A percentile compares a stretch with the other conserved stretches of the same genome.
phyloP scores from a whole-genome alignment of 2,113 vertebrate genomes.

The Pygoscelis adeliae region DNA sequence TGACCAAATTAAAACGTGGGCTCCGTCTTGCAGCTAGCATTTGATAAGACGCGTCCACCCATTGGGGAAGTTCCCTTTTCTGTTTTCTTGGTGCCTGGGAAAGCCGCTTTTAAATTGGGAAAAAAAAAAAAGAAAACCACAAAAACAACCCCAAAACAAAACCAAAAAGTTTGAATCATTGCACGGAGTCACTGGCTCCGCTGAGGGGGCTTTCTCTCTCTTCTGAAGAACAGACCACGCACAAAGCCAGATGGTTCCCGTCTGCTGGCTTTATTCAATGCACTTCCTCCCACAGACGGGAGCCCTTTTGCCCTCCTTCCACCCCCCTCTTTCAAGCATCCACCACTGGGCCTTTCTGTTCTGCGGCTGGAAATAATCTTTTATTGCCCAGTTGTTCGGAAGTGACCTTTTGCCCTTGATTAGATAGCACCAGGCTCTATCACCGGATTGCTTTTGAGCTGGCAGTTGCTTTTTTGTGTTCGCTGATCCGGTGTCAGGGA shows the following conservation, averaged over 20 bases:
- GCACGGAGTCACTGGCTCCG: conserved; percentile 70
- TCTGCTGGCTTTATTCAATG: conserved; percentile 94
- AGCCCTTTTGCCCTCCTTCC: conserved; percentile 73
- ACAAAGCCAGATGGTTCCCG: conserved; percentile 95
- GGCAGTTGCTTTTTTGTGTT: conserved; percentile 82
- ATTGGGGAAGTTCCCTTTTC: neutral
- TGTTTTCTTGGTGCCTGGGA: conserved; percentile 64
- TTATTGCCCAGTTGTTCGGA: conserved; percentile 99
- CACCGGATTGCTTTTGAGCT: conserved; percentile 88
- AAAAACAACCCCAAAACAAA: no score
- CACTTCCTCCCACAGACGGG: conserved; percentile 88
- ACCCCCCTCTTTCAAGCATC: conserved; percentile 59
- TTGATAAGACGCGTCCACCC: accelerated
- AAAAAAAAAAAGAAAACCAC: neutral
- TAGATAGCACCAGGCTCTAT: conserved; percentile 96
- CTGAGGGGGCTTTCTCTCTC: conserved; percentile 73
- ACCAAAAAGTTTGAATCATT: conserved; percentile 65
- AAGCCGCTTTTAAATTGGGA: conserved; percentile 53
- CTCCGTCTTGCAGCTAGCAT: neutral
- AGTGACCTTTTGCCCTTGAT: conserved; percentile 99
- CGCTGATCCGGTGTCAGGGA: conserved; percentile 86
- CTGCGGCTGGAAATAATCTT: conserved; percentile 96
- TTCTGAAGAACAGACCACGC: conserved; percentile 80
- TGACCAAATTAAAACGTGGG: neutral
- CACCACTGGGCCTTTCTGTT: conserved; percentile 85